A percentile compares a stretch with the other conserved stretches of the same genome.
phyloP scores from a whole-genome alignment of 2,888 invertebrate genomes.

The Cecidostiba fungosa region DNA sequence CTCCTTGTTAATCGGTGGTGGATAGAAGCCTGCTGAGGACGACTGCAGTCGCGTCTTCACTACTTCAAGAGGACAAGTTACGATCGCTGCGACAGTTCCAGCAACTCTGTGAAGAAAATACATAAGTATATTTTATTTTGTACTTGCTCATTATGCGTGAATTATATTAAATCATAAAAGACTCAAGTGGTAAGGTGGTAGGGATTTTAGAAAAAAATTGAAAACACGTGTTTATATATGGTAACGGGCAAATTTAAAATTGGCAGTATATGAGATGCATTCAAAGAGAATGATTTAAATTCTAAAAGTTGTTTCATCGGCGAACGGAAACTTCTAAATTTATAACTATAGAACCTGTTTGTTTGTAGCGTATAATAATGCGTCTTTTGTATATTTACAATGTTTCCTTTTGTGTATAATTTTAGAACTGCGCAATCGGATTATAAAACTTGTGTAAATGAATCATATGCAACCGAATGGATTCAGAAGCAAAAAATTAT shows the following conservation, averaged over 20 bases:
- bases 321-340: too few relatives aligned
- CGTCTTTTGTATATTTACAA: neutral
- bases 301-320: too few relatives aligned
- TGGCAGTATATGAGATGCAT: too few relatives aligned
- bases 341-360: conserved; percentile 5
- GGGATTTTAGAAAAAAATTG: too few relatives aligned
- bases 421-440: neutral
- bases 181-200: neutral
- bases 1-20: conserved; percentile 73
- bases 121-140: neutral
- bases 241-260: too few relatives aligned
- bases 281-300: too few relatives aligned
- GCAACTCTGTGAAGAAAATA: conserved; percentile 87
- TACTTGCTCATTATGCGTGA: neutral
- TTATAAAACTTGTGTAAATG: neutral
- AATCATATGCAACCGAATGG: too few relatives aligned
- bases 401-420: neutral
- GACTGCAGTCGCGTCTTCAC: conserved; percentile 98
- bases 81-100: conserved; percentile 97
- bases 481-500: neutral
- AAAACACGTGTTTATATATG: too few relatives aligned
- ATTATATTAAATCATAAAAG: neutral
- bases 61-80: conserved; percentile 98
- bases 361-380: neutral
- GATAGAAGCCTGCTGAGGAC: conserved; percentile 86